phyloP scores from a whole-genome alignment of 2,888 invertebrate species.

The Oscheius sp. region DNA sequence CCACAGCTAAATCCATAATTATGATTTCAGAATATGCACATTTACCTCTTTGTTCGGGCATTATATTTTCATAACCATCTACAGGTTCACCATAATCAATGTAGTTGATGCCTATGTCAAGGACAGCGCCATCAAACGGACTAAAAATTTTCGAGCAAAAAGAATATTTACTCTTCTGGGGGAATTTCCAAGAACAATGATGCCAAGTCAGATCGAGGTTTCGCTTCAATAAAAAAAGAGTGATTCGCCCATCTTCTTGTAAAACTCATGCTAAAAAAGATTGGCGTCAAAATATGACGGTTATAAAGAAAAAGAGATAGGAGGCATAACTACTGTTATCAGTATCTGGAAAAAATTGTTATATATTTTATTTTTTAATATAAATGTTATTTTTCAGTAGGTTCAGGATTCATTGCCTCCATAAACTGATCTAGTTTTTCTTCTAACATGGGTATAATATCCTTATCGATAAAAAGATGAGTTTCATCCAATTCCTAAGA shows the following conservation, averaged over 20 bases:
- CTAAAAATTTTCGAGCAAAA: conserved; percentile 6
- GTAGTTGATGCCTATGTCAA: conserved; percentile 25
- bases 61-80: conserved; percentile 9
- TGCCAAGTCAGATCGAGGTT: conserved; percentile 60
- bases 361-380: not conserved
- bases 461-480: conserved; percentile 93
- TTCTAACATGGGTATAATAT: conserved; percentile 89
- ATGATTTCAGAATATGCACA: no score
- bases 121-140: not conserved
- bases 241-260: conserved; percentile 40
- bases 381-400: conserved; percentile 50
- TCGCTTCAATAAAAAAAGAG: conserved; percentile 51
- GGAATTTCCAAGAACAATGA: conserved; percentile 64
- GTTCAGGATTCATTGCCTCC: conserved; percentile 78
- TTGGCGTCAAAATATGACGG: not conserved
- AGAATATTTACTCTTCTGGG: conserved; percentile 29
- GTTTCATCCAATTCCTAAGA: conserved; percentile 86
- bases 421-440: conserved; percentile 87
- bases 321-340: not conserved
- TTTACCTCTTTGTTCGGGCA: not conserved
- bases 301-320: not conserved
- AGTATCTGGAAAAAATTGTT: not conserved
- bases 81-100: conserved; percentile 26
- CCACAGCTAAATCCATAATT: conserved; percentile 5
- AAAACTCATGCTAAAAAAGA: conserved; percentile 10